Percentiles rank a stretch among this genome's conserved stretches.
Evolutionary conservation across 2,888 invertebrate species (phyloP).

Genomic region (Andrena chrysosceles): DNA sequence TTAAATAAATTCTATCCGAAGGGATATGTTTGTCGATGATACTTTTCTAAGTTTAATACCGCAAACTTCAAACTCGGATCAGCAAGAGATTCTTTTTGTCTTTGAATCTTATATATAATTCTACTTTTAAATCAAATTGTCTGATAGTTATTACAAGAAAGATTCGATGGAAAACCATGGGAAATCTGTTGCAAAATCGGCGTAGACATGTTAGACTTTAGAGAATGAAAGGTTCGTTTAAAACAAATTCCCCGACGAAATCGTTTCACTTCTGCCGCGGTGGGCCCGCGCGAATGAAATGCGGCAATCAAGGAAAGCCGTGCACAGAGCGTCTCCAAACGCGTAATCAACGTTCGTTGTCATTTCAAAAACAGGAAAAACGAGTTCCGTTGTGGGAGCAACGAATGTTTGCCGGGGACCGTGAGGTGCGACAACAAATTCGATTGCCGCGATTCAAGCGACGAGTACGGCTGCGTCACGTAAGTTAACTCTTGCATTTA

Average conservation of each 20-base stretch:
- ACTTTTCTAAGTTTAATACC: too few species aligned
- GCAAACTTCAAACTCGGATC: too few species aligned
- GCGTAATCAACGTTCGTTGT: slow-evolving; percentile 60
- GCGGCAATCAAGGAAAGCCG: slow-evolving; percentile 25
- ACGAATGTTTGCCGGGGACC: slow-evolving; percentile 65
- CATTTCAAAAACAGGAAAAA: slow-evolving; percentile 54
- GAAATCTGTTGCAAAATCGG: neutral
- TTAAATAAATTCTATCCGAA: too few species aligned
- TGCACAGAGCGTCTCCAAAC: slow-evolving; percentile 33
- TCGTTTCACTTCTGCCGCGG: neutral
- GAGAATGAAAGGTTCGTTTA: slow-evolving; percentile 23
- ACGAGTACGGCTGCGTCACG: slow-evolving; percentile 54
- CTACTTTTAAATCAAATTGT: too few species aligned
- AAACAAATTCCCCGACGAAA: slow-evolving; percentile 10
- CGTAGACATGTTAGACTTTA: neutral
- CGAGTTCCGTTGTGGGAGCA: slow-evolving; percentile 60
- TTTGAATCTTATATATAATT: too few species aligned
- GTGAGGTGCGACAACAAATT: slow-evolving; percentile 59
- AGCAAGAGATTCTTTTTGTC: too few species aligned
- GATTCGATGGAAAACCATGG: neutral
- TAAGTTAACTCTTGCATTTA: slow-evolving; percentile 38
- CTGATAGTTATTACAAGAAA: neutral
- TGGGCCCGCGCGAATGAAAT: slow-evolving; percentile 3
- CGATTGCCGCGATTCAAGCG: slow-evolving; percentile 68
- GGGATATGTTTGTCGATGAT: too few species aligned